A percentile compares a stretch with the other conserved stretches of the same genome.
phyloP scores from a whole-genome alignment of 2,888 invertebrate genomes.

The Dolichopus griseipennis region DNA sequence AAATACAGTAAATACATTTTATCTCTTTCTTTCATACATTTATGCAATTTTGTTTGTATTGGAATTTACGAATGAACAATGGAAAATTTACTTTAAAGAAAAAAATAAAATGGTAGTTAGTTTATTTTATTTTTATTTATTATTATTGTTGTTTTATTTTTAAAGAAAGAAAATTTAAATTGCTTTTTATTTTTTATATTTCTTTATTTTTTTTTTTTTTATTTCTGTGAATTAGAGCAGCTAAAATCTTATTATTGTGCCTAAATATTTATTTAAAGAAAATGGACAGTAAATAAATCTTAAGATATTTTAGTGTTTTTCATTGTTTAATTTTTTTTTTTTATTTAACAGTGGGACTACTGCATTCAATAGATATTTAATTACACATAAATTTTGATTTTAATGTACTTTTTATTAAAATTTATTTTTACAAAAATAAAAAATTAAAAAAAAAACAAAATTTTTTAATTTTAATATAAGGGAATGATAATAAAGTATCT shows the following conservation, averaged over 20 bases:
- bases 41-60: too few relatives aligned
- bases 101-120: conserved; percentile 4
- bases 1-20: too few relatives aligned
- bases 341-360: not conserved
- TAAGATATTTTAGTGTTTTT: not conserved
- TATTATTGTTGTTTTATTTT: not conserved
- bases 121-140: not conserved
- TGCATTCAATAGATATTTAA: not conserved
- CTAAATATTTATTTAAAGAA: not conserved
- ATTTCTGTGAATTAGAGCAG: too few relatives aligned
- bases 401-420: conserved; percentile 2
- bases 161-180: not conserved
- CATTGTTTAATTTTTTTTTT: too few relatives aligned
- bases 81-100: not conserved
- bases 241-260: too few relatives aligned
- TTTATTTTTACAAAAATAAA: not conserved
- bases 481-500: too few relatives aligned
- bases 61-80: not conserved
- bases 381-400: conserved; percentile 6
- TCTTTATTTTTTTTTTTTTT: too few relatives aligned
- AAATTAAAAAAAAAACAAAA: too few relatives aligned
- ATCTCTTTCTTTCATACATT: too few relatives aligned
- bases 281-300: conserved; percentile 1
- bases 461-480: too few relatives aligned
- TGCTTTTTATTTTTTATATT: too few relatives aligned